Percentiles rank a stretch among this genome's conserved stretches.
phyloP scores from a whole-genome alignment of 2,797 vertebrate genomes.

The Urophycis tenuis region DNA sequence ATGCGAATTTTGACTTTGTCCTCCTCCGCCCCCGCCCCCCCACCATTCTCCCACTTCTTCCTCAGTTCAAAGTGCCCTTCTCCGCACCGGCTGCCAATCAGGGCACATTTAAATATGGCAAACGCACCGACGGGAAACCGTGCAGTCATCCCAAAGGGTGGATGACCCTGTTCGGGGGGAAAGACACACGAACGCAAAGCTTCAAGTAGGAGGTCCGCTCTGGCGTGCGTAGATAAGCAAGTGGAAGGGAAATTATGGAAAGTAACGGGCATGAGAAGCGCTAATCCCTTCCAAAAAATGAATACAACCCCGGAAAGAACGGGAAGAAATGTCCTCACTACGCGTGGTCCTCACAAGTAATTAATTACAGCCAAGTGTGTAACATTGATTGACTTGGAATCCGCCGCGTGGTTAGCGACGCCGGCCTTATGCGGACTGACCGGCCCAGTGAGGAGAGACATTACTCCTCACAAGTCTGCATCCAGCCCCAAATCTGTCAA shows the following conservation, averaged over 20 bases:
- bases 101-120: not conserved
- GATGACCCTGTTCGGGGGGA: conserved; percentile 28
- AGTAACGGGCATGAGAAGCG: conserved; percentile 42
- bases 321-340: conserved; percentile 30
- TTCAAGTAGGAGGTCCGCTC: conserved; percentile 29
- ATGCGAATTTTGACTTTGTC: too few relatives aligned
- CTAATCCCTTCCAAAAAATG: conserved; percentile 50
- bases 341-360: not conserved
- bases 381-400: not conserved
- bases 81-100: not conserved
- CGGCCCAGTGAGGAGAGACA: not conserved
- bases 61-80: not conserved
- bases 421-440: not conserved
- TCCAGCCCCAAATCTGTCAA: not conserved
- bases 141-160: conserved; percentile 13
- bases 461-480: not conserved
- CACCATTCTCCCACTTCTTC: not conserved
- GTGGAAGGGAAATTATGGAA: conserved; percentile 44
- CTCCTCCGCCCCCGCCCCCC: too few relatives aligned
- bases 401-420: not conserved
- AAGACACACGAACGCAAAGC: conserved; percentile 31
- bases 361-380: not conserved
- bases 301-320: conserved; percentile 20
- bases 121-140: not conserved
- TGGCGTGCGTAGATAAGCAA: conserved; percentile 49